These are phyloP conservation scores for Muntiacus muntjak DNA, from an alignment of 2,113 vertebrate genomes.

Conservation along the genomic window DNA sequence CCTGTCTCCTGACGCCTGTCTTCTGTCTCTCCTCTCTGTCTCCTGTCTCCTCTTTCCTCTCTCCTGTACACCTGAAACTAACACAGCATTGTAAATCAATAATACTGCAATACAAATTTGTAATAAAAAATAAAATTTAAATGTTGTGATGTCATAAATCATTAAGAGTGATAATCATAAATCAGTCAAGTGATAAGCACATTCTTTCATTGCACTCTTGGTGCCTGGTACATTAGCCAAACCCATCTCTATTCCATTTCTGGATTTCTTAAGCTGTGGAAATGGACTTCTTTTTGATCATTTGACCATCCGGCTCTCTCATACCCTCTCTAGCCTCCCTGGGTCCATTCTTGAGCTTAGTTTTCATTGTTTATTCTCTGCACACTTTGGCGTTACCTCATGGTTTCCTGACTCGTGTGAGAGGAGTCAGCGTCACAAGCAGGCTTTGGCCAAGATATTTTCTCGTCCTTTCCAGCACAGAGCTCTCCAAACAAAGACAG, in stretches of 20 bases:
- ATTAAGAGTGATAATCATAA: not conserved
- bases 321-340: not conserved
- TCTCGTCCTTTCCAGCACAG: slow-evolving; percentile 43
- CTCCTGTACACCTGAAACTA: not conserved
- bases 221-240: not conserved
- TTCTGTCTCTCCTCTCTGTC: not conserved
- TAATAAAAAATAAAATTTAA: not conserved
- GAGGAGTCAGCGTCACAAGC: slow-evolving; percentile 49
- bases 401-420: slow-evolving; percentile 62
- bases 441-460: slow-evolving; percentile 29
- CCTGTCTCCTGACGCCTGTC: not conserved
- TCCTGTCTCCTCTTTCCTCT: not conserved
- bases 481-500: slow-evolving; percentile 64
- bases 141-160: not conserved
- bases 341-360: not conserved
- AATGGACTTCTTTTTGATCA: not conserved
- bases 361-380: slow-evolving; percentile 59
- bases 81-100: not conserved
- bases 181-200: not conserved
- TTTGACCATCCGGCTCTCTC: not conserved
- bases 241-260: not conserved
- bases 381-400: slow-evolving; percentile 58
- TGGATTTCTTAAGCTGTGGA: not conserved
- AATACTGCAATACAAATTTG: not conserved
- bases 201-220: not conserved